Conservation (phyloP, 2,113 vertebrate genomes). For the Bubalus kerabau region DNA sequence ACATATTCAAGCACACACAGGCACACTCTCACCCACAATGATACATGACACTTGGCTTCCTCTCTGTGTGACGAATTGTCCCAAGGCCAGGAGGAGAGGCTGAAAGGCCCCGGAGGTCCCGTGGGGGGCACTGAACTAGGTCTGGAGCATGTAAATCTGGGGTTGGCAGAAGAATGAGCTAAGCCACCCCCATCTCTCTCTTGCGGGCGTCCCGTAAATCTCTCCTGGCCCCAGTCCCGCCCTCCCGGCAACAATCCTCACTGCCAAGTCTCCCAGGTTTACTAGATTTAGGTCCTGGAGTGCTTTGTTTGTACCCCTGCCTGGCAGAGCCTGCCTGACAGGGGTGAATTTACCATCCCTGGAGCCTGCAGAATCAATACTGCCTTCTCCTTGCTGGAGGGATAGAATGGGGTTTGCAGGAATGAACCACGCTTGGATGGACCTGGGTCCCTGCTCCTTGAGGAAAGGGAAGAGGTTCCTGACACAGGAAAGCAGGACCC, state of each 20-base stretch:
- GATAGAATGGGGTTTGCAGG: background rate
- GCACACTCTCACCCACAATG: background rate
- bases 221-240: fast-evolving
- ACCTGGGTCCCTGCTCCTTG: background rate
- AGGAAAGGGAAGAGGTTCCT: background rate
- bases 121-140: background rate
- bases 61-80: background rate
- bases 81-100: background rate
- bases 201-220: background rate
- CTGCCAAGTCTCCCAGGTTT: background rate
- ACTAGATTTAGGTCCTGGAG: background rate
- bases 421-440: background rate
- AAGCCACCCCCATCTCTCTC: background rate
- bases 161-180: background rate
- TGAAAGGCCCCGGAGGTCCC: background rate
- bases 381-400: background rate
- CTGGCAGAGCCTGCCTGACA: background rate
- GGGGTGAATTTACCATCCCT: background rate
- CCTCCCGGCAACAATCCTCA: fast-evolving
- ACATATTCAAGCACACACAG: background rate
- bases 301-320: background rate
- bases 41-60: fast-evolving
- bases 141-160: background rate
- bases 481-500: background rate
- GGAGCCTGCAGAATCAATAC: background rate